Evolutionary conservation across 2,113 vertebrate genomes (phyloP).

Genomic region (Actenoides hombroni): DNA sequence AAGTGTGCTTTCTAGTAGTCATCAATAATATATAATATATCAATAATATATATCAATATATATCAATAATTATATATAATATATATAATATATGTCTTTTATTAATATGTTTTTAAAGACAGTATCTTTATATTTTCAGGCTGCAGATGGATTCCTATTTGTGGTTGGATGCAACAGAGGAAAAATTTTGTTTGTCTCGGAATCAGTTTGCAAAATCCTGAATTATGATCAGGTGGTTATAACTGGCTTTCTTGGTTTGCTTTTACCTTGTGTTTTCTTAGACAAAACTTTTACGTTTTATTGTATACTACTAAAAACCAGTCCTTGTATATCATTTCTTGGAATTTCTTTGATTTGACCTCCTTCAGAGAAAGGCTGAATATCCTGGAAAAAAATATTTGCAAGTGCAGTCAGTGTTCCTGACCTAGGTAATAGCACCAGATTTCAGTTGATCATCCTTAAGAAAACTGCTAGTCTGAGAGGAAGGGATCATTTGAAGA

Average conservation of each 20-base stretch:
- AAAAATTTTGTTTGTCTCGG: constrained; percentile 91
- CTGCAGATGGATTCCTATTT: constrained; percentile 91
- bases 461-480: background rate
- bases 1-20: background rate
- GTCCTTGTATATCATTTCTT: background rate
- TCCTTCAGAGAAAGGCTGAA: background rate
- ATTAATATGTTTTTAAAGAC: background rate
- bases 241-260: background rate
- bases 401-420: background rate
- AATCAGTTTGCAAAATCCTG: constrained; percentile 88
- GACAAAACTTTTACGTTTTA: background rate
- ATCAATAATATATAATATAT: background rate
- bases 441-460: background rate
- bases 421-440: background rate
- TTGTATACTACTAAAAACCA: background rate
- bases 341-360: background rate
- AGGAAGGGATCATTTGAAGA: background rate
- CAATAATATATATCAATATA: too few relatives aligned
- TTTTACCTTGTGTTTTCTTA: background rate
- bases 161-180: constrained; percentile 92
- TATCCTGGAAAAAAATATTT: background rate
- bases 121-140: constrained; percentile 71
- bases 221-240: constrained; percentile 85
- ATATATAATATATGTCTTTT: background rate
- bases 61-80: background rate